Conservation (phyloP, 1,140 invertebrate genomes). For the Diachasmimorpha longicaudata region DNA sequence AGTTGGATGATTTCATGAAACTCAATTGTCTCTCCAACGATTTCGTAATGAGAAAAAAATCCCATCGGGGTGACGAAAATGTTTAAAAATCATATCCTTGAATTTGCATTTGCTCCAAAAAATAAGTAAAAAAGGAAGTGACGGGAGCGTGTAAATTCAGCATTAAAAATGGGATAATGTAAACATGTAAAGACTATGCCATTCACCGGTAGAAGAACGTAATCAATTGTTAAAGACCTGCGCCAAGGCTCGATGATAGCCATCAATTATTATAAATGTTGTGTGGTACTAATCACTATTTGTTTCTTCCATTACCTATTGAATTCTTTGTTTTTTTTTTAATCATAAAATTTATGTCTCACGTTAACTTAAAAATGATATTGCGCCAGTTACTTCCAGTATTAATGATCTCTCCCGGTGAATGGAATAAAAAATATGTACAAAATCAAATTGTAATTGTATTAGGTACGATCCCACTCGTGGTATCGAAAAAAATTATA, state of each 20-base stretch:
- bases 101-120: slow-evolving; percentile 27
- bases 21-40: background rate
- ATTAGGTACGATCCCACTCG: slow-evolving; percentile 28
- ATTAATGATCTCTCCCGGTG: slow-evolving; percentile 34
- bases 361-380: background rate
- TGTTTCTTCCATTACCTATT: background rate
- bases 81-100: background rate
- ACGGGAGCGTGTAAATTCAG: slow-evolving; percentile 10
- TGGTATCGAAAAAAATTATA: background rate
- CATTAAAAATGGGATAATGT: background rate
- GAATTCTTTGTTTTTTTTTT: background rate
- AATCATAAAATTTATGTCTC: too few species aligned
- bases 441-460: slow-evolving; percentile 59
- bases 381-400: slow-evolving; percentile 18
- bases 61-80: background rate
- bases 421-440: slow-evolving; percentile 49
- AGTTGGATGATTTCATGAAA: background rate
- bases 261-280: background rate
- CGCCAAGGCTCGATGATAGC: slow-evolving; percentile 8
- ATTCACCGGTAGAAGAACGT: slow-evolving; percentile 27
- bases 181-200: slow-evolving; percentile 20
- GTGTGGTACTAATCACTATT: background rate
- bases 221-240: slow-evolving; percentile 19
- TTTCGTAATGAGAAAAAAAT: background rate
- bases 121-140: background rate